Evolutionary conservation across 2,113 vertebrate species (phyloP).

Genomic region (Oreochromis aureus): DNA sequence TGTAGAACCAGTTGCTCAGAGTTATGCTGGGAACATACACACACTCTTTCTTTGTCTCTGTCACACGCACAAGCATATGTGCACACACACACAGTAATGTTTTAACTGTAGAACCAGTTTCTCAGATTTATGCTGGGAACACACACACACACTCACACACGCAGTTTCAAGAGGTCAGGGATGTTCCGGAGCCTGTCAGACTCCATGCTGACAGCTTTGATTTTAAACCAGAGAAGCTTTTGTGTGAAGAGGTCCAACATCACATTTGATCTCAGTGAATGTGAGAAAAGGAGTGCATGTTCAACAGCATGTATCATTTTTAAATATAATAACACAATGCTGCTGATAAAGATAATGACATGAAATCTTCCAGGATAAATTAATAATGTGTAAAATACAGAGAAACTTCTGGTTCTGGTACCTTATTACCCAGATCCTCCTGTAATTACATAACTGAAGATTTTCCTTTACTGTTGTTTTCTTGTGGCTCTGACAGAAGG

Average conservation of each 20-base stretch:
- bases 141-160: not conserved
- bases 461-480: not conserved
- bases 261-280: not conserved
- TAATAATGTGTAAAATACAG: not conserved
- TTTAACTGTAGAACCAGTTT: not conserved
- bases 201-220: not conserved
- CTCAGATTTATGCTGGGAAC: not conserved
- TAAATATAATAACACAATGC: not conserved
- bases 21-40: not conserved
- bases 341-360: not conserved
- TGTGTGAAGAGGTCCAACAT: not conserved
- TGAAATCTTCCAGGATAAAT: not conserved
- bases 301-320: not conserved
- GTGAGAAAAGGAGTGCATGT: not conserved
- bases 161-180: not conserved
- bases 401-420: not conserved
- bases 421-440: not conserved
- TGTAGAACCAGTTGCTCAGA: not conserved
- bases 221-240: not conserved
- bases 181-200: not conserved
- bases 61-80: too few species aligned
- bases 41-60: not conserved
- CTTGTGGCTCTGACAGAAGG: not conserved
- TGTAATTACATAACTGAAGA: not conserved
- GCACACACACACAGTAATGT: too few species aligned